Evolutionary conservation across 2,797 vertebrate genomes (phyloP), one percentile per base, ranked within the genome.

Genomic region (Catharus ustulatus): DNA sequence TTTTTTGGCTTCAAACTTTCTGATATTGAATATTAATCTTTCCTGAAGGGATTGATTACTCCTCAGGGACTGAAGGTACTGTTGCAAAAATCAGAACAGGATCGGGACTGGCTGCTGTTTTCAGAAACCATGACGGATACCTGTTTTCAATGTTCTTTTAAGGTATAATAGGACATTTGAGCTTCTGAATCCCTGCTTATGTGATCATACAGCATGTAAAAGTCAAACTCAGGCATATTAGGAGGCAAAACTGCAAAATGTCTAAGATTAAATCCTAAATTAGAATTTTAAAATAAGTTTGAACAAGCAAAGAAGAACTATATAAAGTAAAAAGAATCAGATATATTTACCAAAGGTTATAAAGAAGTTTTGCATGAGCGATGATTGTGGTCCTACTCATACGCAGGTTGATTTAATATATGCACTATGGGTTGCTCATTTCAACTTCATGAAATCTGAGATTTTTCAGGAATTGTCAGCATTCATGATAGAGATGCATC

Each of bases 171-270:
- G 36, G 66, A 36, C 6, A 71, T 40, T 54, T 74, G 52, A 84
- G 9, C 29, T 64, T 67, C 42, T 81, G 64, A 93, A 42, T 85
- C 42, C 45, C 38, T 75, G 26, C 13, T 94, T 84, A 69, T 46
- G 7, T 51, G 21, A 51, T 21, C 24, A 63, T 24, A 40, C 27
- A 67, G 59, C 10, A 61, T 34, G 20, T 66, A 64, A 18, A 23
- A 13, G 18, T 55, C 46, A 92, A 93, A 92, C 1, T 3, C 14
- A 68, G 59, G 38, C 21, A 62, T 63, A 80, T 46, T 62, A 77
- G 68, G 74, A 95, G 24, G 68, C 6, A 51, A 48, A 72, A 27
- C 38, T 75, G 42, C 22, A 83, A 84, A 93, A 88, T 9, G 59
- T n/a, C 11, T 68, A 85, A 68, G 38, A 76, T 21, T 42, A 80